Evolutionary conservation across 2,888 invertebrate genomes (phyloP).

Genomic region (Lamellibrachia satsuma): DNA sequence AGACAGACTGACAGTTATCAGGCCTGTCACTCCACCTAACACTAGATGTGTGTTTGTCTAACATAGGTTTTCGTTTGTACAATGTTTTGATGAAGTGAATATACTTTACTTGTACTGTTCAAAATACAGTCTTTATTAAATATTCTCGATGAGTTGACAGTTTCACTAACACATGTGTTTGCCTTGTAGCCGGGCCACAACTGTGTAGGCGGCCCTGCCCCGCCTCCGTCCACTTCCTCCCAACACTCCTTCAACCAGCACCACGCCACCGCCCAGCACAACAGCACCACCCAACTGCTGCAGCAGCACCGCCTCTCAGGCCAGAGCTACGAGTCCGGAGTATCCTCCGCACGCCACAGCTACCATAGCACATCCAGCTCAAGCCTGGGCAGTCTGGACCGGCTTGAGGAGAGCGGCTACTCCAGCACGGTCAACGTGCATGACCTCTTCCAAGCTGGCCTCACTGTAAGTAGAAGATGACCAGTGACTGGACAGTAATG

Average conservation of each 20-base stretch:
- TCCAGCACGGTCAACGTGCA: conserved; percentile 63
- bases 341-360: conserved; percentile 51
- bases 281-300: conserved; percentile 34
- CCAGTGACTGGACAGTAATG: not conserved
- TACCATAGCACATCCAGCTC: conserved; percentile 66
- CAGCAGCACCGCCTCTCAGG: conserved; percentile 61
- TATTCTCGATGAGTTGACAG: not conserved
- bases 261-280: conserved; percentile 14
- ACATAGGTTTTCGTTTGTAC: too few relatives aligned
- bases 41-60: too few relatives aligned
- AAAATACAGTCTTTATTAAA: too few relatives aligned
- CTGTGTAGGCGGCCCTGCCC: not conserved
- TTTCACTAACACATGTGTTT: not conserved
- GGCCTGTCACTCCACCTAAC: not conserved
- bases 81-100: too few relatives aligned
- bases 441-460: conserved; percentile 62
- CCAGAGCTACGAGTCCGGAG: conserved; percentile 67
- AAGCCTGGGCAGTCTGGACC: conserved; percentile 69
- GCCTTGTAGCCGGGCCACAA: not conserved
- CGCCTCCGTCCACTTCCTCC: not conserved
- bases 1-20: too few relatives aligned
- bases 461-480: conserved; percentile 53
- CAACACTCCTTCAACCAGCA: too few relatives aligned
- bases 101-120: too few relatives aligned
- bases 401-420: conserved; percentile 73